These are phyloP conservation scores for Oreotrochilus melanogaster DNA, from an alignment of 2,113 vertebrate genomes.

Conservation along the genomic window DNA sequence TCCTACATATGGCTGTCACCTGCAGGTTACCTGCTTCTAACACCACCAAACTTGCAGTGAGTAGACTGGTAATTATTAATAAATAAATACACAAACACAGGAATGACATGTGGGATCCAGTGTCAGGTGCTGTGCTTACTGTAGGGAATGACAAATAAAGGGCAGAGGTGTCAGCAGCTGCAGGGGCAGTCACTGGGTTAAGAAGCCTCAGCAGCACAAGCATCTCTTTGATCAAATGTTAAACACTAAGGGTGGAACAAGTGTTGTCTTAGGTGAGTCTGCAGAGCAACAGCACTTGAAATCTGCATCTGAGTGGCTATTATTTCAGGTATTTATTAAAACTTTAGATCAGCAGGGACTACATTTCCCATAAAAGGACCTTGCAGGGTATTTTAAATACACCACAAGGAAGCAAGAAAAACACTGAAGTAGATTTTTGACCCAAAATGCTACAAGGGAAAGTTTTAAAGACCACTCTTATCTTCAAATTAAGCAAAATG, in stretches of 20 bases:
- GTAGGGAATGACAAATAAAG: not conserved
- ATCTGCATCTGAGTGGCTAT: not conserved
- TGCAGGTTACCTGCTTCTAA: too few relatives aligned
- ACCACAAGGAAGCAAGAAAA: not conserved
- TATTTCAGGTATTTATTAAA: not conserved
- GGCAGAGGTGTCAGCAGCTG: not conserved
- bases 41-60: not conserved
- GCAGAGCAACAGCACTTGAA: not conserved
- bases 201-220: not conserved
- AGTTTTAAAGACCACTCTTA: not conserved
- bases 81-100: accelerated
- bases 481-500: not conserved
- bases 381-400: not conserved
- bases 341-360: not conserved
- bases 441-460: not conserved
- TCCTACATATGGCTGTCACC: not conserved
- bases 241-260: not conserved
- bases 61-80: not conserved
- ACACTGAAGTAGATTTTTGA: not conserved
- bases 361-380: not conserved
- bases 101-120: not conserved
- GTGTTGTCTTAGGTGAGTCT: not conserved
- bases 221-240: not conserved
- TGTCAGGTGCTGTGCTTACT: not conserved
- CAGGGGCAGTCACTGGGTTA: not conserved